These are phyloP conservation scores for Aphyosemion australe DNA, from an alignment of 2,113 vertebrate species.

Conservation along the genomic window DNA sequence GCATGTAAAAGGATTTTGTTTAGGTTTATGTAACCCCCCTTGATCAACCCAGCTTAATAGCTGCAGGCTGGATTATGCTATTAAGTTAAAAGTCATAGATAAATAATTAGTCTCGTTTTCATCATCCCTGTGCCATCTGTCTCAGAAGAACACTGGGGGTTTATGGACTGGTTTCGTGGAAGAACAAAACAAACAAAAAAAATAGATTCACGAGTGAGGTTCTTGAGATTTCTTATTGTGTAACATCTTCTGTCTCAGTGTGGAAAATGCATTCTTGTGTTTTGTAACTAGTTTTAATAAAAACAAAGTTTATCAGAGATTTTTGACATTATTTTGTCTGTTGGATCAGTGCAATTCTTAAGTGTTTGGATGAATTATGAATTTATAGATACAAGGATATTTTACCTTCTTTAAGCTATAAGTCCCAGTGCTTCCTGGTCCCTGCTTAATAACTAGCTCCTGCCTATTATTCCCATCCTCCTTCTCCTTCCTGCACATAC, in stretches of 20 bases:
- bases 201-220: neutral
- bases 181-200: too few species aligned
- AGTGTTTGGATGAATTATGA: too few species aligned
- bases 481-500: neutral
- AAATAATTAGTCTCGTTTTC: constrained; percentile 96
- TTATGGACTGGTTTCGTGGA: constrained; percentile 14
- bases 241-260: too few species aligned
- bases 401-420: too few species aligned
- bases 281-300: too few species aligned
- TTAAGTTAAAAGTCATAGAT: constrained; percentile 98
- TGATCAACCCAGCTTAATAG: constrained; percentile 90
- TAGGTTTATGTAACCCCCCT: constrained; percentile 88
- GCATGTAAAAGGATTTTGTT: constrained; percentile 61
- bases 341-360: too few species aligned
- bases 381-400: too few species aligned
- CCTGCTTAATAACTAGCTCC: constrained; percentile 4
- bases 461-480: neutral
- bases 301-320: too few species aligned
- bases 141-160: constrained; percentile 66
- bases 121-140: constrained; percentile 92
- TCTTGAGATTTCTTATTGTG: too few species aligned
- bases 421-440: neutral
- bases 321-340: too few species aligned
- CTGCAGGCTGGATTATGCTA: constrained; percentile 90
- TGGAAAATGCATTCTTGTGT: too few species aligned